Base-by-base conservation (phyloP, 2,113 vertebrate species). In the Leucoraja erinaceus region DNA sequence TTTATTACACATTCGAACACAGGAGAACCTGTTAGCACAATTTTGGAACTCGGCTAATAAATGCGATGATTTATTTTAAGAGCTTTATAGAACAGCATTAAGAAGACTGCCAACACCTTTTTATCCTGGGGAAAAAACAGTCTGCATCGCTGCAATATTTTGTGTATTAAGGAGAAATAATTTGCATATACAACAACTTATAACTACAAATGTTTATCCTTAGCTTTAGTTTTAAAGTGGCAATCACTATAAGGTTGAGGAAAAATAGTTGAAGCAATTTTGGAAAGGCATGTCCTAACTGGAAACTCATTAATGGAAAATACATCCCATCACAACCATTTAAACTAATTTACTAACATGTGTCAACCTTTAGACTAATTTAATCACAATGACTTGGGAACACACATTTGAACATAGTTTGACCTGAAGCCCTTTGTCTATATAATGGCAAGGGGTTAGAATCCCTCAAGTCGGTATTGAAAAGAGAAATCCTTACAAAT, bases 241-340 rank as follows among this genome's bases (percentile, higher is more conserved):
- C 90, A 14, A 91, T 54, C 38, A 74, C 54, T 47, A 47, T 25
- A 91, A 91, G 9, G 54, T 28, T 91, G 66, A 54, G 10, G n/a
- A 38, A 47, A 47, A 90, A 90, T 63, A 90, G 66, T 90, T 74
- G 68, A 38, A 72, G 59, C 68, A 38, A 91, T 54, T 72, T 74
- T 68, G 47, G 90, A 74, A 91, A 74, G 31, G 22, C 22, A 33
- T 72, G 66, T 33, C 20, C 33, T 4, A 33, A 91, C 90, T 91
- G 68, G 59, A 91, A 91, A 47, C 95, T 96, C 97, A 95, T 95
- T 97, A 96, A 96, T 96, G 97, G 98, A 98, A 98, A 99, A 98
- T 97, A 97, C 98, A 99, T 98, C 97, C 96, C 97, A 96, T 96
- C 97, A 98, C 99, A 99, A 99, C 97, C 98, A 98, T 99, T 99